phyloP scores from a whole-genome alignment of 1,140 invertebrate genomes.

The Heliconius eleuchia region DNA sequence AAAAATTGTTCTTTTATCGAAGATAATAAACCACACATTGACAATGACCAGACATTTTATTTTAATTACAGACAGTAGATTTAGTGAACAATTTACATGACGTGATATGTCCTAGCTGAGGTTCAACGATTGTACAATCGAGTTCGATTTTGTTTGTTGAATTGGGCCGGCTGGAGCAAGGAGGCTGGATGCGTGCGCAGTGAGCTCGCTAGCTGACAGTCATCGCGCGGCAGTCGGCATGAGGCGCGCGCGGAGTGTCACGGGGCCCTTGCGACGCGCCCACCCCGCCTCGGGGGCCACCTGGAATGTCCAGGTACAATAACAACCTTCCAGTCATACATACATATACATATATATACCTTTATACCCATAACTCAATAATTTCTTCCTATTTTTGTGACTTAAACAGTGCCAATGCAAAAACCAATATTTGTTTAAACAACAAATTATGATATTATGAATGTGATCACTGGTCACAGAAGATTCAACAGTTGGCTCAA shows the following conservation, averaged over 20 bases:
- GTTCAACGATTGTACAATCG: constrained; percentile 52
- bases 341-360: neutral
- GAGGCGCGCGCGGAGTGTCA: constrained; percentile 82
- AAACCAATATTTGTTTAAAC: constrained; percentile 37
- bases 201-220: constrained; percentile 32
- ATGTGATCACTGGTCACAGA: constrained; percentile 48
- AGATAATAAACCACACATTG: neutral
- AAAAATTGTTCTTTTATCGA: too few species aligned
- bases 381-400: neutral
- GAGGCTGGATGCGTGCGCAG: constrained; percentile 74
- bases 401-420: neutral
- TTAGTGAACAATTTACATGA: constrained; percentile 23
- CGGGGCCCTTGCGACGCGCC: constrained; percentile 83
- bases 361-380: neutral
- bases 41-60: neutral
- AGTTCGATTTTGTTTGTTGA: constrained; percentile 65
- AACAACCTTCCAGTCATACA: constrained; percentile 6
- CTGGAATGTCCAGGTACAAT: constrained; percentile 85
- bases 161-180: constrained; percentile 64
- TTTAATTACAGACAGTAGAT: neutral
- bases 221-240: constrained; percentile 74
- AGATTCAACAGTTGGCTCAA: constrained; percentile 73
- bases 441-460: constrained; percentile 42
- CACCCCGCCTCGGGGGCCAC: constrained; percentile 86
- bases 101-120: constrained; percentile 26